phyloP scores from a whole-genome alignment of 2,113 vertebrate genomes.

The Nesoenas mayeri region DNA sequence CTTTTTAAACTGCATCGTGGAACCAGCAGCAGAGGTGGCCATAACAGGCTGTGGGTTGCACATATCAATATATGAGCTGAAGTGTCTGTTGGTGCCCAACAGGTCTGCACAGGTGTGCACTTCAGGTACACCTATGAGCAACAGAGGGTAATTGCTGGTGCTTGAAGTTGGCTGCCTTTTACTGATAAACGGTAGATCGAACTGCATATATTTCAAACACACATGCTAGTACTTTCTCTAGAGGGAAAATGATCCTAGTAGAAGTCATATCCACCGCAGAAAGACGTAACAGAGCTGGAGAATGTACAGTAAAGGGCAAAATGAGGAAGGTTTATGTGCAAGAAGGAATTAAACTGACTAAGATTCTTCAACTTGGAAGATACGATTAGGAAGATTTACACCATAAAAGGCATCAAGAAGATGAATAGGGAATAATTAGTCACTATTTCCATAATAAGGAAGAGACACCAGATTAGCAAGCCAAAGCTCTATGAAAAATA shows the following conservation, averaged over 20 bases:
- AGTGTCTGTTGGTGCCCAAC: neutral
- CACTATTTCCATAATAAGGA: neutral
- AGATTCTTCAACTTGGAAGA: neutral
- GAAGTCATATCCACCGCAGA: neutral
- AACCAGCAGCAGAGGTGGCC: neutral
- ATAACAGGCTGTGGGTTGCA: neutral
- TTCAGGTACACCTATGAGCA: neutral
- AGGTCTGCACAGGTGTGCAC: neutral
- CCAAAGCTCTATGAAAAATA: neutral
- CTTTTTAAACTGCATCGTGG: neutral
- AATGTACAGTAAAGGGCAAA: neutral
- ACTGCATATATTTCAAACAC: neutral
- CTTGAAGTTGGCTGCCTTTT: conserved; percentile 19
- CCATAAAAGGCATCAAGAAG: neutral
- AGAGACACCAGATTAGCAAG: neutral
- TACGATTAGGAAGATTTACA: neutral
- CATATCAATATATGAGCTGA: neutral
- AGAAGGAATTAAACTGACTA: neutral
- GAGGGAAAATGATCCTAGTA: neutral
- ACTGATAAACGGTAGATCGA: neutral
- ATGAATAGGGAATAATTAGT: neutral
- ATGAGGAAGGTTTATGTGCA: neutral
- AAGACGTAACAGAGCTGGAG: neutral
- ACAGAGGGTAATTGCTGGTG: neutral
- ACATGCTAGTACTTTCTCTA: neutral